phyloP scores from a whole-genome alignment of 2,888 invertebrate species.

The Agapostemon virescens region DNA sequence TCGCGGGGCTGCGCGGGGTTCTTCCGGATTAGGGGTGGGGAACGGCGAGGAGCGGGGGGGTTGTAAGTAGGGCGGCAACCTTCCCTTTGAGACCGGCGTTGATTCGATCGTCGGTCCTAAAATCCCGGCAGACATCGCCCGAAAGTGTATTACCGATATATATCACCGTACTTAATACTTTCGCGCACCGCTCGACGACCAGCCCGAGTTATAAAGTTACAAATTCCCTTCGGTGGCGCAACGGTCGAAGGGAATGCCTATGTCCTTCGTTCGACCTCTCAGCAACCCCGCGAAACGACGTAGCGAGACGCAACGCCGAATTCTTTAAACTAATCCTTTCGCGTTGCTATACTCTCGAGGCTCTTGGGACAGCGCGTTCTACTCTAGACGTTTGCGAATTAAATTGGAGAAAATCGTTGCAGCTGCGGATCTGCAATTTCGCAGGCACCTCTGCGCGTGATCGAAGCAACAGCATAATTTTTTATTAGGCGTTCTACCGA shows the following conservation, averaged over 20 bases:
- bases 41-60: neutral
- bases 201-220: constrained; percentile 63
- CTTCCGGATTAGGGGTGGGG: too few relatives aligned
- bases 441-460: neutral
- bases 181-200: constrained; percentile 40
- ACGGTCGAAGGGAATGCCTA: constrained; percentile 43
- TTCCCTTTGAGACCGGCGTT: constrained; percentile 52
- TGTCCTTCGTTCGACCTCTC: neutral
- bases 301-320: neutral
- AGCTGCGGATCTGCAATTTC: too few relatives aligned
- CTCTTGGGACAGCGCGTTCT: too few relatives aligned
- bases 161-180: constrained; percentile 63
- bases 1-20: neutral
- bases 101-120: constrained; percentile 57
- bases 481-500: neutral
- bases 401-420: neutral
- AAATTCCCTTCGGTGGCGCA: constrained; percentile 55
- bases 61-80: constrained; percentile 37
- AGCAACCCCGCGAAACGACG: neutral
- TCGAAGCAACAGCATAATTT: neutral
- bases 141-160: constrained; percentile 57
- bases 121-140: constrained; percentile 51
- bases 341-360: neutral
- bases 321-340: neutral
- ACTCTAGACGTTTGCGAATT: neutral